Percentiles rank a stretch among this genome's conserved stretches.
Evolutionary conservation across 2,797 vertebrate genomes (phyloP).

Genomic region (Todus mexicanus): DNA sequence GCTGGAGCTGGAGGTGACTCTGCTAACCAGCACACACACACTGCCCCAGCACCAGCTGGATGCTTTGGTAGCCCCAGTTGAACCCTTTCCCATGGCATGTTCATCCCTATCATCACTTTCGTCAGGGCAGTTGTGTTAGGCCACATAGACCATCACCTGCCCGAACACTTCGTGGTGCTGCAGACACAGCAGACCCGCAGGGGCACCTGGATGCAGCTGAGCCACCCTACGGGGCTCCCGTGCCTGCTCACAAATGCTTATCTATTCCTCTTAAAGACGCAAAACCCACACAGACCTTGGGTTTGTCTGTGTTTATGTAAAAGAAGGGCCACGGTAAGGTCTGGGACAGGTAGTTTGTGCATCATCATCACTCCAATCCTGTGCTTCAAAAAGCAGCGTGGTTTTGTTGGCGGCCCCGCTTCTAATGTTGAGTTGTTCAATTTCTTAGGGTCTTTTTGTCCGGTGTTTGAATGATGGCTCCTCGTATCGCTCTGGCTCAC

Average conservation of each 20-base stretch:
- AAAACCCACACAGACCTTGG: not conserved
- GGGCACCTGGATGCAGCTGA: not conserved
- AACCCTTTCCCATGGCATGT: not conserved
- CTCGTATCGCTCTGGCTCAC: not conserved
- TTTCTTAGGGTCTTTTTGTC: not conserved
- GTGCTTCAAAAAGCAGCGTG: not conserved
- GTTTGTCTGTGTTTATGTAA: not conserved
- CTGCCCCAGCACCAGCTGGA: not conserved
- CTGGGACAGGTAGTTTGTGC: not conserved
- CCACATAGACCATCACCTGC: not conserved
- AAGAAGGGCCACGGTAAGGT: fast-evolving
- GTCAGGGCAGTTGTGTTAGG: not conserved
- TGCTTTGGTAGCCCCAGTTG: fast-evolving
- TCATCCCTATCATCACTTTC: fast-evolving
- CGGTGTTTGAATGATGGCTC: not conserved
- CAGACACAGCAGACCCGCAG: not conserved
- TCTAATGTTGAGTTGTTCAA: not conserved
- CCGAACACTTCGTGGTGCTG: not conserved
- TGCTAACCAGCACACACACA: not conserved
- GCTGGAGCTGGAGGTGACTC: not conserved
- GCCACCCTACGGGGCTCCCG: not conserved
- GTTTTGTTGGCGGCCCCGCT: not conserved
- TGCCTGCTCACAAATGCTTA: not conserved
- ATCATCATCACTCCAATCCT: not conserved
- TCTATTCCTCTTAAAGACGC: not conserved